A percentile compares a stretch with the other conserved stretches of the same genome.
phyloP scores from a whole-genome alignment of 2,888 invertebrate species.

The Nematopogon swammerdamellus region DNA sequence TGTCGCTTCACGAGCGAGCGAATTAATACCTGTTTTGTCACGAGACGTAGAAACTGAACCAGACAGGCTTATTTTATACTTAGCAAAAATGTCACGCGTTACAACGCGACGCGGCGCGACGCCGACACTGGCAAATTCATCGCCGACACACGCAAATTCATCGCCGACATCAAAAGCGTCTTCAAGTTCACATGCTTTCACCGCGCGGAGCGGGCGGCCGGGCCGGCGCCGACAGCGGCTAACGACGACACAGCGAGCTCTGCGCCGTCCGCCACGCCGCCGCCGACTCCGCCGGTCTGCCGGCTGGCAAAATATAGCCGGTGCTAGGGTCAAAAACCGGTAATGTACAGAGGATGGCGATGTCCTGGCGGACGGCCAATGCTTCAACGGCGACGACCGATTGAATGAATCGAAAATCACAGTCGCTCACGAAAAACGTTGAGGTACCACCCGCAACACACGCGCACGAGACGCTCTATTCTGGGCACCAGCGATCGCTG shows the following conservation, averaged over 20 bases:
- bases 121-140: no score
- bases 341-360: slow-evolving; percentile 23
- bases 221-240: no score
- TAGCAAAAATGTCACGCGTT: no score
- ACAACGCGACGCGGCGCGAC: no score
- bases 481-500: not conserved
- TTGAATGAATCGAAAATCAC: slow-evolving; percentile 50
- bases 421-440: slow-evolving; percentile 24
- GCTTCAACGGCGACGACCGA: slow-evolving; percentile 18
- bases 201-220: slow-evolving; percentile 4
- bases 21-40: no score
- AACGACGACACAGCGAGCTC: no score
- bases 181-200: slow-evolving; percentile 15
- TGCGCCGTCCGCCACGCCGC: no score
- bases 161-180: slow-evolving; percentile 14
- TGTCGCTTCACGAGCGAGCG: no score
- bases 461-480: not conserved
- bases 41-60: no score
- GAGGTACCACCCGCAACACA: not conserved
- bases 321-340: not conserved
- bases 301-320: not conserved
- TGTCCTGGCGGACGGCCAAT: slow-evolving; percentile 47
- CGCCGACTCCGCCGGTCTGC: not conserved
- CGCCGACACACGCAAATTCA: no score
- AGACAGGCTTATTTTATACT: no score